A percentile compares a stretch with the other conserved stretches of the same genome.
These are phyloP conservation scores for Lophochroa leadbeateri DNA, from an alignment of 2,113 vertebrate species.

Conservation along the genomic window DNA sequence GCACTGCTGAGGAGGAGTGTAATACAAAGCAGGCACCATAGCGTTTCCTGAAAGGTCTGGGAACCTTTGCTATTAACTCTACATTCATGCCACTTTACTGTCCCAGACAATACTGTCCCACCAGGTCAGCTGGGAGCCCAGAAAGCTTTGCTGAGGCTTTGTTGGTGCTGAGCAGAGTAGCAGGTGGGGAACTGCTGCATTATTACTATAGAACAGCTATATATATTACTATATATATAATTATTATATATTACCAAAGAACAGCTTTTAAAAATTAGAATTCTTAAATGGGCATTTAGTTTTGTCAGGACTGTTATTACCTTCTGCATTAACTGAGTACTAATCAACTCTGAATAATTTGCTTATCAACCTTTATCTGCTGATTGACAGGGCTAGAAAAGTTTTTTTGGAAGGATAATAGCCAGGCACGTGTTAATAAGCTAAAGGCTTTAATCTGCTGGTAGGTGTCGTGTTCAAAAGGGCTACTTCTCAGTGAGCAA, in stretches of 20 bases:
- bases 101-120: background rate
- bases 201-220: background rate
- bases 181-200: background rate
- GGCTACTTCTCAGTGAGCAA: background rate
- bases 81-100: fast-evolving
- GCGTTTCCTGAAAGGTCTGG: background rate
- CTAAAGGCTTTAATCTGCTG: background rate
- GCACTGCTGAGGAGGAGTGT: background rate
- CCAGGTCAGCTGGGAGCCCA: background rate
- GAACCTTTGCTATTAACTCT: background rate
- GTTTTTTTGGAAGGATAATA: background rate
- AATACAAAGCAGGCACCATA: background rate
- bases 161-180: background rate
- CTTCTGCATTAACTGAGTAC: background rate
- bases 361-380: background rate
- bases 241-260: background rate
- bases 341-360: background rate
- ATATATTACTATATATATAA: no score
- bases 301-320: background rate
- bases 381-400: background rate
- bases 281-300: background rate
- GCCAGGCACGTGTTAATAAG: background rate
- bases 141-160: background rate
- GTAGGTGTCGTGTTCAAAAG: background rate
- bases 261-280: background rate